These are phyloP conservation scores for Tenthredo distinguenda DNA, from an alignment of 2,888 invertebrate genomes.

Conservation along the genomic window DNA sequence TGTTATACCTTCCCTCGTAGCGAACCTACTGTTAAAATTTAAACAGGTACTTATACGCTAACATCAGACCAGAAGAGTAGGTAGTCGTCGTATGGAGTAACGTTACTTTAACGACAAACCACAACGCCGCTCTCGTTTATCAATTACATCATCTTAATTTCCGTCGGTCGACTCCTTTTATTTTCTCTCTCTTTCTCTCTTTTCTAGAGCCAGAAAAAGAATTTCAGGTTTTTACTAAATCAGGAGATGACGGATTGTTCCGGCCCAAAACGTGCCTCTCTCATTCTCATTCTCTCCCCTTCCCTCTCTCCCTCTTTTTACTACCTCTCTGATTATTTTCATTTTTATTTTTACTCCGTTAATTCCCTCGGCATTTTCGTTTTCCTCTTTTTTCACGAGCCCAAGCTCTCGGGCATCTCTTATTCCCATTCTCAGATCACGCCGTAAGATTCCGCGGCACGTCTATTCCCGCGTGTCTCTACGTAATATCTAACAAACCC, in stretches of 20 bases:
- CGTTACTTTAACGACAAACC: conserved; percentile 24
- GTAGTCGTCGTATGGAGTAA: background rate
- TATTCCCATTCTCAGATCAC: conserved; percentile 65
- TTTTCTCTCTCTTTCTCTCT: background rate
- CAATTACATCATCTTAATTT: conserved; percentile 40
- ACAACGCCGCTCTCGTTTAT: conserved; percentile 25
- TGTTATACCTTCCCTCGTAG: background rate
- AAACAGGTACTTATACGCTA: background rate
- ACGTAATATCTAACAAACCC: background rate
- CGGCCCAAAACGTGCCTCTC: conserved; percentile 19
- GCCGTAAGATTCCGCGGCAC: conserved; percentile 64
- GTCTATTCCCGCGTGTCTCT: conserved; percentile 40
- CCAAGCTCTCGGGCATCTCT: background rate
- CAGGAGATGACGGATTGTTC: conserved; percentile 45
- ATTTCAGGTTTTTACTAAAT: conserved; percentile 27
- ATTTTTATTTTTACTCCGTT: conserved; percentile 28
- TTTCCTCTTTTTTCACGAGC: conserved; percentile 1
- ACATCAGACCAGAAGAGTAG: background rate
- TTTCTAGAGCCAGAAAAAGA: background rate
- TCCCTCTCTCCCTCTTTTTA: background rate
- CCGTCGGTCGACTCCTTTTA: background rate
- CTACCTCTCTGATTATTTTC: conserved; percentile 49
- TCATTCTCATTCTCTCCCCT: background rate
- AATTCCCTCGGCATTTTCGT: conserved; percentile 46
- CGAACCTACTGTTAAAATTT: background rate